These are phyloP conservation scores for Gymnothorax reevesii DNA, from an alignment of 2,797 vertebrate species.

Conservation along the genomic window DNA sequence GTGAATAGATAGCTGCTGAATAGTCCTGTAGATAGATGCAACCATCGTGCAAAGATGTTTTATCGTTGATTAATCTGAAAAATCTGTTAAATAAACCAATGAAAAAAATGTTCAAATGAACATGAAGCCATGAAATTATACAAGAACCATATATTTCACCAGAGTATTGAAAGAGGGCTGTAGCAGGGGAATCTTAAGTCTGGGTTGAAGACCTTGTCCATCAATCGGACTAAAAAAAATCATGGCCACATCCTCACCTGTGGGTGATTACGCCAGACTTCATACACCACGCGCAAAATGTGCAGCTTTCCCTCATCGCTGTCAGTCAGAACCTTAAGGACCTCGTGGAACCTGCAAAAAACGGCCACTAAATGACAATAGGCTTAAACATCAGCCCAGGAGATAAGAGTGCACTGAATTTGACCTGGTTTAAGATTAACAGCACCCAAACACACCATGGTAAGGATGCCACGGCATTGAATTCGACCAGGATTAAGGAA, in stretches of 20 bases:
- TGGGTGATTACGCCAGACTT: conserved; percentile 93
- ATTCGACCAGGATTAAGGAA: too few relatives aligned
- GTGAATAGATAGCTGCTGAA: too few relatives aligned
- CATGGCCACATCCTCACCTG: conserved; percentile 74
- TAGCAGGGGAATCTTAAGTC: background rate
- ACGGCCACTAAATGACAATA: too few relatives aligned
- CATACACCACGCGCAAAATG: conserved; percentile 89
- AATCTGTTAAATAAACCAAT: background rate
- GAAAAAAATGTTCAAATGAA: background rate
- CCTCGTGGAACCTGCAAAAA: conserved; percentile 88
- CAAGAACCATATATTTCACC: background rate
- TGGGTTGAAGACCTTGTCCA: background rate
- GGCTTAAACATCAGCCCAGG: background rate
- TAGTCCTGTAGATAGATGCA: too few relatives aligned
- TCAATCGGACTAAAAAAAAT: background rate
- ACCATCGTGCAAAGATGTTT: too few relatives aligned
- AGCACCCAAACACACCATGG: too few relatives aligned
- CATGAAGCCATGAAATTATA: background rate
- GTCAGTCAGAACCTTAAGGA: conserved; percentile 89
- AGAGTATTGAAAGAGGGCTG: background rate
- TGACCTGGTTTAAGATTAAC: too few relatives aligned
- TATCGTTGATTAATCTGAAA: background rate
- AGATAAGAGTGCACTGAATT: too few relatives aligned
- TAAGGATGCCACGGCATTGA: too few relatives aligned
- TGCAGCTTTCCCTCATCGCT: conserved; percentile 94